Evolutionary conservation across 2,113 vertebrate genomes (phyloP), one percentile per base, ranked within the genome.

Genomic region (Gallinago paraguaiae): DNA sequence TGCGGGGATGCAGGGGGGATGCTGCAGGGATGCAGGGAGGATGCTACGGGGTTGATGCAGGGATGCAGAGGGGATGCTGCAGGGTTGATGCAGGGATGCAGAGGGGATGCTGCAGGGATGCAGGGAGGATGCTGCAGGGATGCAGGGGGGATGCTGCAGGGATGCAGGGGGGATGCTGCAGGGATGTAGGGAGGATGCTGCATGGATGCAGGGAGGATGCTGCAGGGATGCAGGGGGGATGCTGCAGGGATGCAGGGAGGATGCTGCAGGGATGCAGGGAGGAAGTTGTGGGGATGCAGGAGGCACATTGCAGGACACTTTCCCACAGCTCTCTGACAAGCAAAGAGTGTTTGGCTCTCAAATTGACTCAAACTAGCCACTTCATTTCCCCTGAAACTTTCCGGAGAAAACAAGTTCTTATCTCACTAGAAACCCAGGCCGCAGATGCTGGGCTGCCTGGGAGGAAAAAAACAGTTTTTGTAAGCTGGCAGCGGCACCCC

Each of bases 331-430:
- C 16, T 69, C 13, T 74, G 71, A n/a, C 7, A 72, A 87, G 43
- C 33, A 46, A 64, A 61, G 50, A 28, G 22, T 24, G 4, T 30
- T 57, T 43, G 61, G 33, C 35, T 93, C 35, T 88, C 86, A 54
- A 13, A 63, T 82, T 77, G 75, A 75, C 56, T 87, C 91, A 89
- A 79, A 68, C 18, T 23, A 60, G 67, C 45, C 48, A 18, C 85
- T 92, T 45, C 25, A 70, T 82, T 87, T 90, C 57, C 91, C 43
- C 86, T 39, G 94, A 90, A 94, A 92, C 69, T 80, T 75, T 92
- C 88, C 48, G 30, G 70, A 79, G 79, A 78, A 94, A 87, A 88
- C 37, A 81, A 82, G 43, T 51, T 83, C 43, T 12, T 75, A 56
- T 64, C 74, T 92, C 51, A 69, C n/a, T 75, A 81, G 18, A 88